These are phyloP conservation scores for Borostomias antarcticus DNA, from an alignment of 2,797 vertebrate species.

Conservation along the genomic window DNA sequence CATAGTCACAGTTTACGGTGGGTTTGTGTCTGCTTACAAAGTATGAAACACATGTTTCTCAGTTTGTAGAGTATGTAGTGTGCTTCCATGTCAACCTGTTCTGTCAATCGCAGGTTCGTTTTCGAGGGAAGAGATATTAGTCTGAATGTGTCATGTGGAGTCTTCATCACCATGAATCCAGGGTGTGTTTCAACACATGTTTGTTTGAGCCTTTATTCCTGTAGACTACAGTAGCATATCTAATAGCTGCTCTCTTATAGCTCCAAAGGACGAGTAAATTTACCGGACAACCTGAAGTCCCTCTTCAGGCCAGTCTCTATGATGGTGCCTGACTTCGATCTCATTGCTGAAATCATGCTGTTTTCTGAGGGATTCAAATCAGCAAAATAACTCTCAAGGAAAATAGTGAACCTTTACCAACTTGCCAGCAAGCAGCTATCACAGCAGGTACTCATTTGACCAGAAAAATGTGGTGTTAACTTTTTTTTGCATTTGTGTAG, in stretches of 20 bases:
- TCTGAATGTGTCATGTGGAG: constrained; percentile 65
- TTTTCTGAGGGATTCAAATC: constrained; percentile 69
- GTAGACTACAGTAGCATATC: neutral
- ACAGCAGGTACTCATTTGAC: constrained; percentile 57
- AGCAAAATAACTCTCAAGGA: constrained; percentile 63
- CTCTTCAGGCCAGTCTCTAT: constrained; percentile 70
- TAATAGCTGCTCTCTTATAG: neutral
- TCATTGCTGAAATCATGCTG: constrained; percentile 65
- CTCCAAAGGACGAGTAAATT: constrained; percentile 54
- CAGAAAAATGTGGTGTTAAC: too few species aligned
- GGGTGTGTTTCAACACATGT: constrained; percentile 43
- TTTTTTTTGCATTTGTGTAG: too few species aligned
- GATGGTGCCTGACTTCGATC: constrained; percentile 64
- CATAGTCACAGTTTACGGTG: constrained; percentile 67
- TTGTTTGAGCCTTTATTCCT: constrained; percentile 8
- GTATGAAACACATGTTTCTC: too few species aligned
- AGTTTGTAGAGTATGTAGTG: too few species aligned
- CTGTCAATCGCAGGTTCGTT: constrained; percentile 16
- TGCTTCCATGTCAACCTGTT: too few species aligned
- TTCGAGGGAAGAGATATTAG: constrained; percentile 55
- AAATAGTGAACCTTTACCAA: constrained; percentile 60
- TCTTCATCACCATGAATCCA: constrained; percentile 71
- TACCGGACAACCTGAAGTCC: constrained; percentile 68
- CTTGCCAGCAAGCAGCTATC: constrained; percentile 64
- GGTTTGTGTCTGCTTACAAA: constrained; percentile 19